Base-by-base conservation (phyloP, 2,113 vertebrate species). In the Cavia aperea region DNA sequence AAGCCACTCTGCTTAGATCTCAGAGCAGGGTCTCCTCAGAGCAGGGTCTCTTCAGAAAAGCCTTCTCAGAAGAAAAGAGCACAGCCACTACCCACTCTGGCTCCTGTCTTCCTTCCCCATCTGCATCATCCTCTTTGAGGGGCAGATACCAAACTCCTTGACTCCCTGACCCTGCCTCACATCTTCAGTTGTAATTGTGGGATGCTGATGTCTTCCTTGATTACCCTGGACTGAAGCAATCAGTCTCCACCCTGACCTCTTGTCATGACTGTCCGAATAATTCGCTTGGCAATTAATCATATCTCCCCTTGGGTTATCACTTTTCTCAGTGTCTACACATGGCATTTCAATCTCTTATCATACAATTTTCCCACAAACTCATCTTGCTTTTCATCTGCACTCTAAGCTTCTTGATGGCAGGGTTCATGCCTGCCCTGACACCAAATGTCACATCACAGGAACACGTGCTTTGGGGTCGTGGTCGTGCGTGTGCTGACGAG, bases 241-340 rank as follows among this genome's bases (percentile, higher is more conserved):
- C 89, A 26, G 31, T 90, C 92, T 92, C 83, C 21, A 15, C 68
- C 19, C 78, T 65, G 73, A 92, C 86, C 92, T 90, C 83, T 51
- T 63, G 92, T 86, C 92, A 73, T 54, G 58, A 58, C 89, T 90
- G 96, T 92, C 94, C 63, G 79, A 93, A 86, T 82, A 75, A 96
- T 93, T 92, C 86, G 60, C 66, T 83, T 21, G 54, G 73, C 86
- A 81, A 92, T 96, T 94, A 88, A 93, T 96, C 96, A 93, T 16
- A n/a, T 63, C 92, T 81, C 72, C 49, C 83, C 89, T 85, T 12
- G 7, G 79, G 92, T 86, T 86, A 83, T 88, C 86, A 78, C 78
- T 66, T 72, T 33, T n/a, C 75, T 66, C 46, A 7, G 31, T 82
- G 92, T 77, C 92, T 82, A 62, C 66, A 90, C 63, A 79, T 46